phyloP scores from a whole-genome alignment of 1,140 invertebrate genomes.

The Oreohelix idahoensis region DNA sequence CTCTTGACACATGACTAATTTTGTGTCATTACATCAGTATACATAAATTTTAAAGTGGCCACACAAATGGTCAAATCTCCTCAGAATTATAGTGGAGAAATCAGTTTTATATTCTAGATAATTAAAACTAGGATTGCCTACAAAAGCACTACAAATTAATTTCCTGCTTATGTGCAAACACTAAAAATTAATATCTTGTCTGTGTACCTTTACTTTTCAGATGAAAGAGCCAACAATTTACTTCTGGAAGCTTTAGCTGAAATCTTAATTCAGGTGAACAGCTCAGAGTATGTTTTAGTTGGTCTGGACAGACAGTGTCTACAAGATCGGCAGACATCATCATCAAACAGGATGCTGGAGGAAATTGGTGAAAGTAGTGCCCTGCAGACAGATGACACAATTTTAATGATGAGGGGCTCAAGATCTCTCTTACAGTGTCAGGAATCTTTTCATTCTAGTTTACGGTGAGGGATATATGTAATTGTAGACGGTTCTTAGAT shows the following conservation, averaged over 20 bases:
- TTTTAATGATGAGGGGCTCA: neutral
- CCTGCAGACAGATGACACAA: neutral
- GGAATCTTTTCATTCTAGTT: constrained; percentile 73
- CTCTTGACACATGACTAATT: too few relatives aligned
- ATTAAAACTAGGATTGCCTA: too few relatives aligned
- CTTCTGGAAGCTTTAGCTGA: constrained; percentile 83
- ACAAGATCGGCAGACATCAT: neutral
- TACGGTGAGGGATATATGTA: constrained; percentile 51
- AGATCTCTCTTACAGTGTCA: constrained; percentile 49
- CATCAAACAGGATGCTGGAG: neutral
- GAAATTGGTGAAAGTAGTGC: constrained; percentile 7
- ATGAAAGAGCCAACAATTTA: constrained; percentile 52
- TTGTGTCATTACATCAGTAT: too few relatives aligned
- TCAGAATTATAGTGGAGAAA: too few relatives aligned
- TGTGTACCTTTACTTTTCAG: constrained; percentile 41
- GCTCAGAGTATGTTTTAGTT: constrained; percentile 74
- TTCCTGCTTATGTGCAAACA: too few relatives aligned
- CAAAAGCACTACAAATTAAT: too few relatives aligned
- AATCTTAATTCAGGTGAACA: constrained; percentile 76
- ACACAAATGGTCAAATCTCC: too few relatives aligned
- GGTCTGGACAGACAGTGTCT: constrained; percentile 72
- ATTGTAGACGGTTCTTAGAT: too few relatives aligned
- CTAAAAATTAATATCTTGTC: too few relatives aligned
- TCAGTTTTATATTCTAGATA: too few relatives aligned
- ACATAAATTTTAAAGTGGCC: too few relatives aligned